Evolutionary conservation across 2,888 invertebrate genomes (phyloP).

Genomic region (Melipona beecheii): DNA sequence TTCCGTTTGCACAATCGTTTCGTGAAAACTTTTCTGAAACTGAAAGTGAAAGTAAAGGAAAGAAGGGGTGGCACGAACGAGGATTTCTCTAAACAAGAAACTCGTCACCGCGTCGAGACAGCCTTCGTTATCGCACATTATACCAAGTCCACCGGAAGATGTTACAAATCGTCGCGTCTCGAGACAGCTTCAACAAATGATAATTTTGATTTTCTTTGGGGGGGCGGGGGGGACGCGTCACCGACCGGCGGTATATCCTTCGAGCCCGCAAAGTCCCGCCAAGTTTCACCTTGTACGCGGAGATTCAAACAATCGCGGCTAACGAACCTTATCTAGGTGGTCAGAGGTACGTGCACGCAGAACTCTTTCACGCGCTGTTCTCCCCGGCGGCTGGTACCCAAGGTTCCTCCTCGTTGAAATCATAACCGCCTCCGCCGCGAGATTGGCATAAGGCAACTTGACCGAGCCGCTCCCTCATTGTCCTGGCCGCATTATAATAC

Average conservation of each 20-base stretch:
- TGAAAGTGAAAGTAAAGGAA: background rate
- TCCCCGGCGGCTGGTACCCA: slow-evolving; percentile 8
- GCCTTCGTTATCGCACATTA: background rate
- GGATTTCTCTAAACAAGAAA: background rate
- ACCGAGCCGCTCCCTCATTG: slow-evolving; percentile 78
- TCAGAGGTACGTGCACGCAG: background rate
- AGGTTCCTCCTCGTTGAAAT: slow-evolving; percentile 74
- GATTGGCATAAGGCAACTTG: slow-evolving; percentile 84
- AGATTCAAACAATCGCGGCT: slow-evolving; percentile 9
- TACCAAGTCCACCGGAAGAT: background rate
- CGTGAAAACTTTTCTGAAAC: too few relatives aligned
- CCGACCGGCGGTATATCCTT: background rate
- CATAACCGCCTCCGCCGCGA: slow-evolving; percentile 78
- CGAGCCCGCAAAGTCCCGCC: background rate
- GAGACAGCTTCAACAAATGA: background rate
- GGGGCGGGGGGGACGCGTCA: too few relatives aligned
- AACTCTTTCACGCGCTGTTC: slow-evolving; percentile 40
- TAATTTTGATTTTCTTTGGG: background rate
- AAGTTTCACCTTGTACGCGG: background rate
- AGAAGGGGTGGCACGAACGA: background rate
- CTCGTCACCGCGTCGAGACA: background rate
- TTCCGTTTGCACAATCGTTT: too few relatives aligned
- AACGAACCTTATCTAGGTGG: slow-evolving; percentile 13
- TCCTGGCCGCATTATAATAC: slow-evolving; percentile 81
- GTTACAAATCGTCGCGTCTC: background rate